phyloP scores from a whole-genome alignment of 2,113 vertebrate genomes.

The Sinocyclocheilus anshuiensis region DNA sequence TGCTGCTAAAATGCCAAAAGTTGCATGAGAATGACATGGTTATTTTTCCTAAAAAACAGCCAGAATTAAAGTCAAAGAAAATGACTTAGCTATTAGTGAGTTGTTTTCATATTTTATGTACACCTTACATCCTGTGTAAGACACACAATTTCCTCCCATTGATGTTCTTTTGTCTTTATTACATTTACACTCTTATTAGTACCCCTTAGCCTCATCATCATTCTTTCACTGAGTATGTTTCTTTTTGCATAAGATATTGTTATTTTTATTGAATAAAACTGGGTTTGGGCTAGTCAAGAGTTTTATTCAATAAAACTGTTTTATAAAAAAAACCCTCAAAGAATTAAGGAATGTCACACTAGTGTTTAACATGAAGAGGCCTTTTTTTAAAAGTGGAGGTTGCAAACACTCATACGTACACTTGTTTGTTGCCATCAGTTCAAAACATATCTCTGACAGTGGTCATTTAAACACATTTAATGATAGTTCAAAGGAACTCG shows the following conservation, averaged over 20 bases:
- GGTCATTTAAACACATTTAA: constrained; percentile 42
- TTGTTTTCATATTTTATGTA: not conserved
- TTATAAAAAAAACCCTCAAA: not conserved
- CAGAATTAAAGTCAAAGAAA: not conserved
- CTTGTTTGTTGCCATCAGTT: not conserved
- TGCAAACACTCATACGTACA: not conserved
- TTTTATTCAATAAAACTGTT: not conserved
- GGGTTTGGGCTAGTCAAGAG: no score
- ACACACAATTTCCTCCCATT: not conserved
- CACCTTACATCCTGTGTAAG: not conserved
- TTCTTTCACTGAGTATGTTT: not conserved
- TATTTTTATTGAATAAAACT: not conserved
- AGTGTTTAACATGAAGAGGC: not conserved
- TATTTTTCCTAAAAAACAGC: not conserved
- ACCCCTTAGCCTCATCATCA: not conserved
- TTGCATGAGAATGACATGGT: not conserved
- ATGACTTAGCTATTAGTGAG: not conserved
- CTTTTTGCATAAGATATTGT: not conserved
- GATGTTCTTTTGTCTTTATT: not conserved
- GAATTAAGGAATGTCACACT: not conserved
- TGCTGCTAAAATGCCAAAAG: not conserved
- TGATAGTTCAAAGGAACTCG: constrained; percentile 36
- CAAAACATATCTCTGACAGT: not conserved
- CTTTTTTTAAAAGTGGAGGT: not conserved
- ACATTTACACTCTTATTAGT: not conserved